phyloP scores from a whole-genome alignment of 2,888 invertebrate genomes.

The Papilio gigon region DNA sequence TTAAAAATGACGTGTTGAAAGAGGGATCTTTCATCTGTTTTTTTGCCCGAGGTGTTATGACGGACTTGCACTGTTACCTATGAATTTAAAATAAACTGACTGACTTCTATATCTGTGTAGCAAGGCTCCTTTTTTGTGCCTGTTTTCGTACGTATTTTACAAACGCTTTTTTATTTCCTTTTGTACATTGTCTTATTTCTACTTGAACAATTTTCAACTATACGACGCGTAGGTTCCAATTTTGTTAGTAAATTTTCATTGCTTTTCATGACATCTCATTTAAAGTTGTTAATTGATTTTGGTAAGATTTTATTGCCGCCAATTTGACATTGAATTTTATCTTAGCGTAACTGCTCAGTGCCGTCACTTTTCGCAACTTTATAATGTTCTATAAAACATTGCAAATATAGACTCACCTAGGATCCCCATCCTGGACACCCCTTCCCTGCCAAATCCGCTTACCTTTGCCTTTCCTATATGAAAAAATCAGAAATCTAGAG shows the following conservation, averaged over 20 bases:
- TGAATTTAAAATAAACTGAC: slow-evolving; percentile 33
- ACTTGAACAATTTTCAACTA: not conserved
- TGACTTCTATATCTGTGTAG: slow-evolving; percentile 30
- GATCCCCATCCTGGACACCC: too few relatives aligned
- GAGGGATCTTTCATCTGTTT: not conserved
- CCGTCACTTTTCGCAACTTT: too few relatives aligned
- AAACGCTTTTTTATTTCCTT: not conserved
- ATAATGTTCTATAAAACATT: too few relatives aligned
- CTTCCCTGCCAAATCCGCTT: too few relatives aligned
- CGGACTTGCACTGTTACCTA: slow-evolving; percentile 21
- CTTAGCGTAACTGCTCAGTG: too few relatives aligned
- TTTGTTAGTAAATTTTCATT: not conserved
- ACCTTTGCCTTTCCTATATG: too few relatives aligned
- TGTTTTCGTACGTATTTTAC: not conserved
- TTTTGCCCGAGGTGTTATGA: slow-evolving; percentile 20
- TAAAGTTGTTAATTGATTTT: too few relatives aligned
- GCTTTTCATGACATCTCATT: too few relatives aligned
- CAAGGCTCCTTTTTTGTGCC: not conserved
- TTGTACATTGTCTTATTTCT: not conserved
- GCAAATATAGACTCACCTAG: too few relatives aligned
- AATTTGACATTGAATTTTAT: too few relatives aligned
- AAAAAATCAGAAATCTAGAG: too few relatives aligned
- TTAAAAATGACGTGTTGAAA: slow-evolving; percentile 8
- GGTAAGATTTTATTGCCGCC: too few relatives aligned
- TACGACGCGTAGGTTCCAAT: not conserved